Evolutionary conservation across 1,140 invertebrate genomes (phyloP), one percentile per base, ranked within the genome.

Genomic region (Eriocheir sinensis): DNA sequence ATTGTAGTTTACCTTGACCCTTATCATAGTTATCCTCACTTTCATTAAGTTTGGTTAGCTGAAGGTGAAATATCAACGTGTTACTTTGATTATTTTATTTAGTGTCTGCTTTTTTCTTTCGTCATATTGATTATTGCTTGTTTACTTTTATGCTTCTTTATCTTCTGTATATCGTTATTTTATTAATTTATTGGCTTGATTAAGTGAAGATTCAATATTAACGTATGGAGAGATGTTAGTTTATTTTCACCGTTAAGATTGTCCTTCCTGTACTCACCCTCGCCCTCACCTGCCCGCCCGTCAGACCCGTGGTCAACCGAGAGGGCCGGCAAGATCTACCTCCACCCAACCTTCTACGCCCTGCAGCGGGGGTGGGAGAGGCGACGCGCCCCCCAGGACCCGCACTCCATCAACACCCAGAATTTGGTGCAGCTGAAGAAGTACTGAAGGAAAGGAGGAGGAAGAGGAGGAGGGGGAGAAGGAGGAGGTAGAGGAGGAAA

Each of bases 281-380:
- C 81, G 17, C 81, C 32, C 32, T 85, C 17, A 9, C 17, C 17
- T 27, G 27, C 27, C 53, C 27, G 27, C 36, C 88, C 44, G 44
- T 38, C 41, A 89, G 88, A 89, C 0, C 88, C 88, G 3, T 89
- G 88, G 88, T 27, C 88, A 30, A 44, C 40, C 12, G 17, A 89
- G 15, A 27, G 27, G 88, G n/a, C 40, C 9, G 40, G 44, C 9
- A 53, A 89, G 88, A 44, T 41, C 88, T 44, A 41, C 88, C 15
- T 89, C 30, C 88, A 89, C 41, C 36, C 36, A 17, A 48, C 21
- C 40, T 89, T 89, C 88, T 89, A 89, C 41, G 30, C 30, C 88
- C 88, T 89, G 27, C 36, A 41, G 44, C 21, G 38, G 88, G n/a
- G 41, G 38, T 89, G 88, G 88, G 88, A 89, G 38, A 53, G 48